A percentile compares a stretch with the other conserved stretches of the same genome.
These are phyloP conservation scores for Plectropomus leopardus DNA, from an alignment of 2,113 vertebrate genomes.

Conservation along the genomic window DNA sequence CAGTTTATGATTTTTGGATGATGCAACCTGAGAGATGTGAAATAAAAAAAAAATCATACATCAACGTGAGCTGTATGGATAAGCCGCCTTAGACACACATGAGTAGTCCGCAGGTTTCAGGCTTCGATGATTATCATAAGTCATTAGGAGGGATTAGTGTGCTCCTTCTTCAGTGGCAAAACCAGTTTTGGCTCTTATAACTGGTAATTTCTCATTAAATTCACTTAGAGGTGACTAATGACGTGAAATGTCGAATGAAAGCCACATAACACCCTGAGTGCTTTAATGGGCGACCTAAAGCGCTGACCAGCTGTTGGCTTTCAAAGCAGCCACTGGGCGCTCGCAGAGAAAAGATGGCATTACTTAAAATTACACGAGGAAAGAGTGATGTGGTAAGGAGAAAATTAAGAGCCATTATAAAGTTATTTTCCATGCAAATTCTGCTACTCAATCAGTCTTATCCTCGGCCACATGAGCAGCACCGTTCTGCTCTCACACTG, in stretches of 20 bases:
- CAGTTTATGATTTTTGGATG: constrained; percentile 30
- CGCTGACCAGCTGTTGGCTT: constrained; percentile 23
- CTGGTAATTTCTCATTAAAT: constrained; percentile 66
- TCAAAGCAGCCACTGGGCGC: constrained; percentile 29
- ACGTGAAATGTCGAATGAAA: constrained; percentile 46
- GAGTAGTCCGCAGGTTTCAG: constrained; percentile 45
- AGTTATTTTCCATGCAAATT: constrained; percentile 59
- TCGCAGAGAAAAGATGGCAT: constrained; percentile 13
- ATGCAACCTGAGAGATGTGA: not conserved
- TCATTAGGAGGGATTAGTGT: constrained; percentile 64
- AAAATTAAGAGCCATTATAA: constrained; percentile 8
- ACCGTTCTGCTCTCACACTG: constrained; percentile 17
- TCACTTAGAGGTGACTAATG: constrained; percentile 59
- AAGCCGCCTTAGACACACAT: constrained; percentile 35
- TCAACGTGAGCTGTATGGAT: constrained; percentile 40
- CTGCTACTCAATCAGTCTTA: constrained; percentile 39
- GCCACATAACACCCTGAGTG: constrained; percentile 35
- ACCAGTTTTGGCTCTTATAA: constrained; percentile 45
- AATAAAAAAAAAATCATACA: constrained; percentile 19
- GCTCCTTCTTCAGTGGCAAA: constrained; percentile 30
- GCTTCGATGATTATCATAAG: constrained; percentile 54
- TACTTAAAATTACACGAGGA: constrained; percentile 32
- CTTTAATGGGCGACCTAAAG: constrained; percentile 49
- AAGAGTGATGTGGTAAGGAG: constrained; percentile 12
- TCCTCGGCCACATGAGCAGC: constrained; percentile 13